These are phyloP conservation scores for Celastrina argiolus DNA, from an alignment of 2,888 invertebrate genomes.

Conservation along the genomic window DNA sequence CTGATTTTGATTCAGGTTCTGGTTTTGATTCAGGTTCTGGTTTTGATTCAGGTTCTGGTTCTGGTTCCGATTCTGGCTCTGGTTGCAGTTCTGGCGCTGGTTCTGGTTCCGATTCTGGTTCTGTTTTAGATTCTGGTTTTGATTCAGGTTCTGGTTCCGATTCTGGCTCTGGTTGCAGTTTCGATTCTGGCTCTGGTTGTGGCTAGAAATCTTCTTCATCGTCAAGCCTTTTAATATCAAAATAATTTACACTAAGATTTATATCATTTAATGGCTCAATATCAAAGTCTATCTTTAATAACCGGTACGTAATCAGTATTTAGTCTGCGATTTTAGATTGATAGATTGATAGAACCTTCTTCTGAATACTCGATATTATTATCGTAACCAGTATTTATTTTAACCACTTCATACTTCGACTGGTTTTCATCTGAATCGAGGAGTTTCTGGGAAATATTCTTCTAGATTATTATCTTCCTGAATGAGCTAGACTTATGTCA, in stretches of 20 bases:
- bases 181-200: not conserved
- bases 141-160: no score
- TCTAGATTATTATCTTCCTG: not conserved
- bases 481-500: constrained; percentile 32
- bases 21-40: no score
- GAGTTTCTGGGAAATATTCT: not conserved
- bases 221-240: not conserved
- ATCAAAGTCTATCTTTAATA: not conserved
- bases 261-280: not conserved
- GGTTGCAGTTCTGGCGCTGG: no score
- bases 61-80: no score
- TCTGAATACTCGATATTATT: not conserved
- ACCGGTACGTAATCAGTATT: not conserved
- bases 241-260: not conserved
- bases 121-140: no score
- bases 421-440: not conserved
- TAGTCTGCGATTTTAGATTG: not conserved
- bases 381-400: not conserved
- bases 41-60: no score
- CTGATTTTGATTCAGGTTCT: no score
- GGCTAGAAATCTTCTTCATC: constrained; percentile 1
- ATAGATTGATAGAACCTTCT: not conserved
- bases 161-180: not conserved
- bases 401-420: not conserved
- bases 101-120: no score